Evolutionary conservation across 2,113 vertebrate genomes (phyloP), one percentile per base, ranked within the genome.

Genomic region (Paraplagusia blochii): DNA sequence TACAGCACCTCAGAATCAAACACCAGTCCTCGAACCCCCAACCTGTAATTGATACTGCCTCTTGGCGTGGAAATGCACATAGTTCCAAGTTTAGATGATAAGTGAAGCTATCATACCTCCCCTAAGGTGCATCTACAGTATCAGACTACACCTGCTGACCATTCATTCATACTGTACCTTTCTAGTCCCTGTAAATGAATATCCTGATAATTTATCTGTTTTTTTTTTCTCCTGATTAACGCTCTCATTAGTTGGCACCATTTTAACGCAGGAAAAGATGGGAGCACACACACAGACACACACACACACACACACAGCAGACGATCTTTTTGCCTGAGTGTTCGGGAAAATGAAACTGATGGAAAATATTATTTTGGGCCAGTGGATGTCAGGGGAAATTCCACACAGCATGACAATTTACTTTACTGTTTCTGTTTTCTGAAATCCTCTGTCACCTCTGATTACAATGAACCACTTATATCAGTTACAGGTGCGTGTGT

Each of bases 321-420:
- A 29, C 22, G 6, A 82, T 79, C 81, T 78, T 81, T 85, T 85
- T 83, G 79, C 69, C 71, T 72, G 53, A 72, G 77, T 51, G 74
- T 74, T 73, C 80, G 76, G 72, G 77, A 76, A 84, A 86, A 88
- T 79, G 54, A 89, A 88, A 87, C 85, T 87, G 74, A 84, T 82
- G 67, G 81, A 88, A 88, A 88, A 90, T 87, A 90, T 90, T 90
- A 88, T 89, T 90, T 86, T 88, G 87, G 89, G 88, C 88, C 38
- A 57, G 67, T 63, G 72, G 74, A 87, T 56, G 76, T 85, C 73
- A 63, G 63, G 78, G 78, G 85, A 88, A 90, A 90, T 90, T 90
- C 84, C 86, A 81, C 84, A 71, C 87, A 87, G 86, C 86, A 79
- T 87, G 89, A 89, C 84, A 87, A 87, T 88, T 88, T 83, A 85